Conservation (phyloP, 1,140 invertebrate genomes). For the Atta colombica region DNA sequence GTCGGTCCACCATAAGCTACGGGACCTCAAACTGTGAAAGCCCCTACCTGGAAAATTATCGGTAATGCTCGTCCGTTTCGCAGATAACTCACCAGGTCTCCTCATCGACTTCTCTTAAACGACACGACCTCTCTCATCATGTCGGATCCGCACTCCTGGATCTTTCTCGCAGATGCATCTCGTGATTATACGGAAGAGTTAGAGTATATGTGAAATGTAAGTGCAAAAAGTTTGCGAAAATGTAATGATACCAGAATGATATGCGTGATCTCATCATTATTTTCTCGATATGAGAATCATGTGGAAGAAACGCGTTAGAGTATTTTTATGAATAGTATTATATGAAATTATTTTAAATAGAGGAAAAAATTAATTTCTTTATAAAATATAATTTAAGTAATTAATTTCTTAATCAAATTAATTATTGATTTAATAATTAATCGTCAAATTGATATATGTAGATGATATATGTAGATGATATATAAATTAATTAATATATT, state of each 20-base stretch:
- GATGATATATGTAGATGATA: not conserved
- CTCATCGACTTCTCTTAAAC: conserved; percentile 43
- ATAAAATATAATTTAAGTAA: not conserved
- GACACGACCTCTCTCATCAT: not conserved
- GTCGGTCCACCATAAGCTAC: conserved; percentile 83
- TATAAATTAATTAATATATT: not conserved
- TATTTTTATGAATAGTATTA: not conserved
- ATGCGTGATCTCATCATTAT: conserved; percentile 7
- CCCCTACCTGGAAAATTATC: conserved; percentile 82
- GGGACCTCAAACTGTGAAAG: conserved; percentile 82
- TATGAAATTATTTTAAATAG: not conserved
- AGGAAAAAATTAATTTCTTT: not conserved
- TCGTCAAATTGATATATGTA: not conserved
- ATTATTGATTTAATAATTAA: not conserved
- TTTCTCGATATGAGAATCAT: not conserved
- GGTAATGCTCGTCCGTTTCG: conserved; percentile 66
- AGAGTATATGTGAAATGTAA: not conserved
- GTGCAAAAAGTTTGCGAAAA: not conserved
- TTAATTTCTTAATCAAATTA: not conserved
- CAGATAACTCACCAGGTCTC: conserved; percentile 35
- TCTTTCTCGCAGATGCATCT: conserved; percentile 27
- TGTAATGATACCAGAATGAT: not conserved
- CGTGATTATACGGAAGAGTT: conserved; percentile 9
- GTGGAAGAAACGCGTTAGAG: too few species aligned
- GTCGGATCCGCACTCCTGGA: not conserved